Conservation (phyloP, 1,140 invertebrate genomes). For the Thaumatotibia leucotreta region DNA sequence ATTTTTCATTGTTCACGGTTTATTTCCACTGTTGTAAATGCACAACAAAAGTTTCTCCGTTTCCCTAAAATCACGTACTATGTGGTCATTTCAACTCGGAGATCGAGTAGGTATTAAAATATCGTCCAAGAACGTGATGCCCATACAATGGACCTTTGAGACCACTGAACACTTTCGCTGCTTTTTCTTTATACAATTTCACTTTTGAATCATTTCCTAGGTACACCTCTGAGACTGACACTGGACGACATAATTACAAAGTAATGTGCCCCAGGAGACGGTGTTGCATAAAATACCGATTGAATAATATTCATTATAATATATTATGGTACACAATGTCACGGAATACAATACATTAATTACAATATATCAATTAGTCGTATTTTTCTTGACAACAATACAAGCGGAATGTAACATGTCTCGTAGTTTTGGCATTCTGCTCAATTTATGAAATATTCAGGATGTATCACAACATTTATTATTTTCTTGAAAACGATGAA, state of each 20-base stretch:
- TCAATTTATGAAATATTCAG: no score
- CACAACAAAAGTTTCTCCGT: constrained; percentile 2
- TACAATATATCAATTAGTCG: no score
- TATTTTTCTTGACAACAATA: no score
- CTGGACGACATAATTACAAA: constrained; percentile 20
- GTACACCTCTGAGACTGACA: constrained; percentile 25
- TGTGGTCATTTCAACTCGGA: constrained; percentile 31
- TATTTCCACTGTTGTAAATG: background rate
- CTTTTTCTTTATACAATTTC: constrained; percentile 65
- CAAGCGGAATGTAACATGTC: no score
- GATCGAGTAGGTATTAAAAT: constrained; percentile 48
- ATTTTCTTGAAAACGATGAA: no score
- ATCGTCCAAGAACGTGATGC: constrained; percentile 48
- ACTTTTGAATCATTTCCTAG: constrained; percentile 54
- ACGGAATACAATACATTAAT: no score
- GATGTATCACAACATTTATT: no score
- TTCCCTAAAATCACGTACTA: constrained; percentile 10
- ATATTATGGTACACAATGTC: no score
- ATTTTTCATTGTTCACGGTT: background rate
- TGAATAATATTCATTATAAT: constrained; percentile 7
- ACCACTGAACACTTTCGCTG: constrained; percentile 62
- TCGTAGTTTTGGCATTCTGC: no score
- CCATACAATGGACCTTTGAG: constrained; percentile 54
- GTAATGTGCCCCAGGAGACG: constrained; percentile 20
- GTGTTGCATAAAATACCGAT: constrained; percentile 19